Conservation (phyloP, 2,113 vertebrate genomes). For the Rissa tridactyla region DNA sequence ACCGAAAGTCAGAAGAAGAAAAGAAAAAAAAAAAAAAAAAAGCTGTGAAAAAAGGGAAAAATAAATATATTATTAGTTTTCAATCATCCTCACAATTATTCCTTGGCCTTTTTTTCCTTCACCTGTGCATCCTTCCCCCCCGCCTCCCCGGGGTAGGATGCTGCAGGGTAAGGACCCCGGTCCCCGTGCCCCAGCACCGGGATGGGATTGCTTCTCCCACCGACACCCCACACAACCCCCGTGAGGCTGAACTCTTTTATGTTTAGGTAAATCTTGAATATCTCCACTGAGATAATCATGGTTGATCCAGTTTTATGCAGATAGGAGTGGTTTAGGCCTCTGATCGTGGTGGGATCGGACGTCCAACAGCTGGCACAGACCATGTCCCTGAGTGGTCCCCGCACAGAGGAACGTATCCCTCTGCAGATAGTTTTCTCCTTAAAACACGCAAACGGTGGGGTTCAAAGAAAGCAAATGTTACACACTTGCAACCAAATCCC, state of each 20-base stretch:
- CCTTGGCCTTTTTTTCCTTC: background rate
- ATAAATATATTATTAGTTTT: constrained; percentile 10
- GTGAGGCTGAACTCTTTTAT: background rate
- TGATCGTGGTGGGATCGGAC: background rate
- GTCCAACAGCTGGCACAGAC: background rate
- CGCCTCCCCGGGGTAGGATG: fast-evolving
- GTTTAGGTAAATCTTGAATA: background rate
- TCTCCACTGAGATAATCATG: background rate
- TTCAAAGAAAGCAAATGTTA: background rate
- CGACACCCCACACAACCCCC: fast-evolving
- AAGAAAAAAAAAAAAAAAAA: background rate
- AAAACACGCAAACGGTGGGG: background rate
- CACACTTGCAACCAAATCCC: background rate
- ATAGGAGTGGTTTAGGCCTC: background rate
- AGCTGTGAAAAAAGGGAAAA: background rate
- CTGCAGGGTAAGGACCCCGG: background rate
- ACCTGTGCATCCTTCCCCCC: background rate
- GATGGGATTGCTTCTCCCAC: background rate
- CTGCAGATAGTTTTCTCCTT: background rate
- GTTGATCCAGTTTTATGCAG: background rate
- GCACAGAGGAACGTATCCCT: background rate
- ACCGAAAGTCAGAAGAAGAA: background rate
- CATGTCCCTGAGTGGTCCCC: fast-evolving
- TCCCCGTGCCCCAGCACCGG: background rate
- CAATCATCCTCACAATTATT: background rate